Evolutionary conservation across 2,113 vertebrate genomes (phyloP).

Genomic region (Jacana jacana): DNA sequence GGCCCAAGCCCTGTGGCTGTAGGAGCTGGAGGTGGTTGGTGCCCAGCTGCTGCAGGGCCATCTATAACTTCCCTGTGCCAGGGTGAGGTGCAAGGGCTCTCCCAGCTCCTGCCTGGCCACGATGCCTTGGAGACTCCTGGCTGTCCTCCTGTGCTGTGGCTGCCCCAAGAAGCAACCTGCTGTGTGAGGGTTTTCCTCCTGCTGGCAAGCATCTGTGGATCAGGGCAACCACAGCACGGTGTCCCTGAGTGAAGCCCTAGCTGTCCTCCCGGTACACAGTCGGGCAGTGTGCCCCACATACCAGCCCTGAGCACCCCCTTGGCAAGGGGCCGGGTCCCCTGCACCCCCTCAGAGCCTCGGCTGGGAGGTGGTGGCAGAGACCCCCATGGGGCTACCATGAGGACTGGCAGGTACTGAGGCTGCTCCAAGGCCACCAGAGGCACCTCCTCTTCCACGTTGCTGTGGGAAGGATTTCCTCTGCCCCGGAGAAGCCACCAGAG

Average conservation of each 20-base stretch:
- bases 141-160: background rate
- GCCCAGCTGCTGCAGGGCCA: background rate
- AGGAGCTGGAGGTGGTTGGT: background rate
- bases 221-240: fast-evolving
- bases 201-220: background rate
- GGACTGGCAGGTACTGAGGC: background rate
- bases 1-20: background rate
- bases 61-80: background rate
- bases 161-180: fast-evolving
- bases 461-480: background rate
- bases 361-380: background rate
- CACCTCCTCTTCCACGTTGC: fast-evolving
- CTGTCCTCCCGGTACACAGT: fast-evolving
- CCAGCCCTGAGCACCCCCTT: background rate
- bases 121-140: background rate
- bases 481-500: background rate
- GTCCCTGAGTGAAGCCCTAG: background rate
- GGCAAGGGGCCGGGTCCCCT: fast-evolving
- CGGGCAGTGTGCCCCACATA: background rate
- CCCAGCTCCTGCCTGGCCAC: background rate
- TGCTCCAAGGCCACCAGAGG: fast-evolving
- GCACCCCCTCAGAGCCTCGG: fast-evolving
- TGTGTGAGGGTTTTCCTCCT: background rate
- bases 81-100: background rate
- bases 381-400: fast-evolving